A percentile compares a stretch with the other conserved stretches of the same genome.
Conservation (phyloP, 2,797 vertebrate species). For the Lophotriccus pileatus region DNA sequence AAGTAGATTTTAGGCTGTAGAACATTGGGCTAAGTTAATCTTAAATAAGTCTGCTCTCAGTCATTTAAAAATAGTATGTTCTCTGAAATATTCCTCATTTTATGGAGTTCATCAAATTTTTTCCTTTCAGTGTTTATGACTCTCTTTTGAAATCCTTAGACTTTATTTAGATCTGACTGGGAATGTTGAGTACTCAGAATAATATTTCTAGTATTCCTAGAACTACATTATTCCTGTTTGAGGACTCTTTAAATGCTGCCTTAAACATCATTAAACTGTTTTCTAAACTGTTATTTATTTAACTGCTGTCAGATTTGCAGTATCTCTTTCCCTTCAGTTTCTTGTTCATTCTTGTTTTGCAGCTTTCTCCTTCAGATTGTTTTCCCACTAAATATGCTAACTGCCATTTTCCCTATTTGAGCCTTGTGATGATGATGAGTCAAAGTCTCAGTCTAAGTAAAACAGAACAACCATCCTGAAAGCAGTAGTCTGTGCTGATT, state of each 20-base stretch:
- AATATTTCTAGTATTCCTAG: background rate
- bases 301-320: background rate
- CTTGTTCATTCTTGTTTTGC: slow-evolving; percentile 9
- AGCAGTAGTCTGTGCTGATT: slow-evolving; percentile 26
- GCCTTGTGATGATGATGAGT: slow-evolving; percentile 54
- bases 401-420: slow-evolving; percentile 23
- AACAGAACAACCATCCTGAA: slow-evolving; percentile 37
- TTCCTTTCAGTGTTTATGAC: background rate
- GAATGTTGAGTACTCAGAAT: background rate
- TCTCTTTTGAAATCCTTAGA: background rate
- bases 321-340: background rate
- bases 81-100: background rate
- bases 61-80: background rate
- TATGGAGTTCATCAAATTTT: background rate
- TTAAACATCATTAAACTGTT: background rate
- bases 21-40: background rate
- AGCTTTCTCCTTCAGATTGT: slow-evolving; percentile 7
- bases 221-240: background rate
- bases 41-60: background rate
- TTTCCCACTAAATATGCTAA: slow-evolving; percentile 43
- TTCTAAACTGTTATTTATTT: background rate
- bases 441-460: slow-evolving; percentile 38
- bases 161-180: background rate
- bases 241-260: background rate
- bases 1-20: background rate